Percentiles rank a stretch among this genome's conserved stretches.
These are phyloP conservation scores for Galerucella calmariensis DNA, from an alignment of 2,888 invertebrate species.

Conservation along the genomic window DNA sequence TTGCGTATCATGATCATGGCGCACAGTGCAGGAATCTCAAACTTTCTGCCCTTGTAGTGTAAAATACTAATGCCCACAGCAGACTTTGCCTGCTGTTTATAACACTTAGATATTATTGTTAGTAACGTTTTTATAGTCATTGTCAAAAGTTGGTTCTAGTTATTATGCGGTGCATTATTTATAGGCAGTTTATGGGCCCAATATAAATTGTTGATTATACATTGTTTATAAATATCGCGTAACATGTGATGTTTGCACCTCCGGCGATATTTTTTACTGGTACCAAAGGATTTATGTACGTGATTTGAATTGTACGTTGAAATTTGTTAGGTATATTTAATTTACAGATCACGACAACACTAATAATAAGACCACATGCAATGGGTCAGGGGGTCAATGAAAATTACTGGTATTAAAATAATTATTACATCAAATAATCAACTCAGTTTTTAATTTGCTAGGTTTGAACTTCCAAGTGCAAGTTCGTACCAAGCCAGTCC, in stretches of 20 bases:
- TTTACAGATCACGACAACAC: neutral
- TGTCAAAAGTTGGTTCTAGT: neutral
- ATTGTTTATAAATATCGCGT: neutral
- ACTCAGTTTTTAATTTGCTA: neutral
- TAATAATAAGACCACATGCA: neutral
- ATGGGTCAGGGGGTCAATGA: neutral
- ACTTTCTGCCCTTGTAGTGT: no score
- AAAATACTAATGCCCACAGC: neutral
- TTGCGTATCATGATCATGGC: no score
- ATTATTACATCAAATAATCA: neutral
- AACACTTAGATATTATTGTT: no score
- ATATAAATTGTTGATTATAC: neutral
- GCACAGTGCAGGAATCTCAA: no score
- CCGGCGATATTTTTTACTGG: neutral
- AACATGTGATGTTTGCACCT: neutral
- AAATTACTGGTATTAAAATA: slow-evolving; percentile 2
- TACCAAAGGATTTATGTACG: neutral
- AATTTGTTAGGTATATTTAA: neutral
- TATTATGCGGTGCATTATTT: neutral
- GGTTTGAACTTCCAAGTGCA: neutral
- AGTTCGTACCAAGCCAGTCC: no score
- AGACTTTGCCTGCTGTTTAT: neutral
- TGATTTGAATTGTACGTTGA: neutral
- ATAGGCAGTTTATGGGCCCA: neutral
- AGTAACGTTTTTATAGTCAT: neutral